Percentiles rank a stretch among this genome's conserved stretches.
Evolutionary conservation across 2,888 invertebrate species (phyloP).

Genomic region (Hoplodrina ambigua): DNA sequence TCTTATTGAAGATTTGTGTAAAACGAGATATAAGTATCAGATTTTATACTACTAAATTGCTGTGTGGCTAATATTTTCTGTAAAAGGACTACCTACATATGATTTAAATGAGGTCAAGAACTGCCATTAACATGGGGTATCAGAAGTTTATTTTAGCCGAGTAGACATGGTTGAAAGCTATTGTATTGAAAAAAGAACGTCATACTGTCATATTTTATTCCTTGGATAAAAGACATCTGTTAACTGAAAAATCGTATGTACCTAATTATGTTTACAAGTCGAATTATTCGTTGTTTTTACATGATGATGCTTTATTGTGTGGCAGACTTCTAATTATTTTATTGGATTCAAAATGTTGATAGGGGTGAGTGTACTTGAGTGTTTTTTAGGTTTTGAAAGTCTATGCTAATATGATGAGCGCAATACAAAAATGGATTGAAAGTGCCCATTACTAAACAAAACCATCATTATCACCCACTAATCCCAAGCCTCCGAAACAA

Average conservation of each 20-base stretch:
- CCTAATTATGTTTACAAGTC: too few relatives aligned
- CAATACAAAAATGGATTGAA: not conserved
- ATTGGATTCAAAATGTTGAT: too few relatives aligned
- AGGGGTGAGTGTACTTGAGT: too few relatives aligned
- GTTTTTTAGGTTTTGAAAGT: not conserved
- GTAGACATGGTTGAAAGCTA: too few relatives aligned
- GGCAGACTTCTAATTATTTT: too few relatives aligned
- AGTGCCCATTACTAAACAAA: not conserved
- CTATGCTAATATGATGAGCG: not conserved
- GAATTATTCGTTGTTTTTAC: too few relatives aligned
- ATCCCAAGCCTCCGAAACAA: constrained; percentile 26
- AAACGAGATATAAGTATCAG: not conserved
- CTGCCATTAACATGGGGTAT: not conserved
- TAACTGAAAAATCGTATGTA: too few relatives aligned
- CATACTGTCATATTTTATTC: too few relatives aligned
- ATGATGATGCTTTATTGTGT: too few relatives aligned
- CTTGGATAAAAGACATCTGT: too few relatives aligned
- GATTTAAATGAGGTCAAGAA: not conserved
- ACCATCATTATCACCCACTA: constrained; percentile 11
- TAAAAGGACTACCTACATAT: not conserved
- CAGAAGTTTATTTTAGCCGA: not conserved
- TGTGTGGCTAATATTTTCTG: not conserved
- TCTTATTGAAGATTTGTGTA: not conserved
- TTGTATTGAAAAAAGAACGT: too few relatives aligned
- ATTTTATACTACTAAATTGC: not conserved